These are phyloP conservation scores for Steatornis caripensis DNA, from an alignment of 2,113 vertebrate genomes.

Conservation along the genomic window DNA sequence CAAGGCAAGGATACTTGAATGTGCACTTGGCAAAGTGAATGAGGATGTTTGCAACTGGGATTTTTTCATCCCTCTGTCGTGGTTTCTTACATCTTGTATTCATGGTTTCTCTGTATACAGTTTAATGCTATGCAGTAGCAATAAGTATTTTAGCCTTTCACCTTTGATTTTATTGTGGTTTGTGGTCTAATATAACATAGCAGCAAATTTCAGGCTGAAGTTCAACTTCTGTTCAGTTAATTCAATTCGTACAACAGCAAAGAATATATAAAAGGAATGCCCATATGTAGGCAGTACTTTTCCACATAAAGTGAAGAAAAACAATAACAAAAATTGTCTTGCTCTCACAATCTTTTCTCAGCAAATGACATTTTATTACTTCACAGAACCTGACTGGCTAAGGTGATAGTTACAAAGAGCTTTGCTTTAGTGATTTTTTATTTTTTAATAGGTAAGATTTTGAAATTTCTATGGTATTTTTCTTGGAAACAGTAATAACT, in stretches of 20 bases:
- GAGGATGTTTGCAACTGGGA: neutral
- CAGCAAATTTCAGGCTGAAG: neutral
- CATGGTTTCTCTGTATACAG: neutral
- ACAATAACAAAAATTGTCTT: neutral
- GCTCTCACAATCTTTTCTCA: neutral
- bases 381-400: neutral
- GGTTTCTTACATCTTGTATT: neutral
- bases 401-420: neutral
- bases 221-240: neutral
- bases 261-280: neutral
- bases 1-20: neutral
- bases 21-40: neutral
- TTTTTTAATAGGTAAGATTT: neutral
- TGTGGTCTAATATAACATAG: neutral
- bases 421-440: neutral
- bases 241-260: neutral
- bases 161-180: neutral
- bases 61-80: neutral
- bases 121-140: neutral
- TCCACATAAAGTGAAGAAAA: neutral
- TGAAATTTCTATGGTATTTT: neutral
- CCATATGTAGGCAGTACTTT: neutral
- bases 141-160: neutral
- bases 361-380: neutral
- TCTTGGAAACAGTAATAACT: neutral